Percentiles rank a stretch among this genome's conserved stretches.
phyloP scores from a whole-genome alignment of 1,140 invertebrate species.

The Drosophila albomicans region DNA sequence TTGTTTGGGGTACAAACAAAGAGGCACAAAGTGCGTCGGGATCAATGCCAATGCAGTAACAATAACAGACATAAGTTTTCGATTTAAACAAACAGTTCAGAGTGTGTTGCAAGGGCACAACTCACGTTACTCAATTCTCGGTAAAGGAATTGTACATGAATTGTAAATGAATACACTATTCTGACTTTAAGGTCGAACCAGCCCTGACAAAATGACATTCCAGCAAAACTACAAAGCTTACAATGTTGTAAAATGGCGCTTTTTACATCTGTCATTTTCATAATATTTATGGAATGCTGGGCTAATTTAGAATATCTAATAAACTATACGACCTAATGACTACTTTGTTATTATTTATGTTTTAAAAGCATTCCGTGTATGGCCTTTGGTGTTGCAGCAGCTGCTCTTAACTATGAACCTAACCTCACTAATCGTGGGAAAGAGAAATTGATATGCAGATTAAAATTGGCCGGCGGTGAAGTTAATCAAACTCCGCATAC shows the following conservation, averaged over 20 bases:
- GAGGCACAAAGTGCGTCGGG: constrained; percentile 26
- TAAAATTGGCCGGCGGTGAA: constrained; percentile 15
- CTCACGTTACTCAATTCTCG: background rate
- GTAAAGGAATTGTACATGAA: constrained; percentile 1
- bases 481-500: constrained; percentile 46
- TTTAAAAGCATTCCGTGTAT: background rate
- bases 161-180: background rate
- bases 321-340: constrained; percentile 1
- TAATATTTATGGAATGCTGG: background rate
- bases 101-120: constrained; percentile 5
- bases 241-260: constrained; percentile 1
- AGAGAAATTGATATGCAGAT: constrained; percentile 54
- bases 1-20: constrained; percentile 62
- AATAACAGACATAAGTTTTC: constrained; percentile 29
- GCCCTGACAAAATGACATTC: background rate
- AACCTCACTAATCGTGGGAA: constrained; percentile 40
- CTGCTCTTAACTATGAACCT: background rate
- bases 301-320: background rate
- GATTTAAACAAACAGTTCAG: constrained; percentile 15
- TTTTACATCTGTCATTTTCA: background rate
- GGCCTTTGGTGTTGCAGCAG: background rate
- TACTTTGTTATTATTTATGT: background rate
- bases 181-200: constrained; percentile 19
- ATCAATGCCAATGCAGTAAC: constrained; percentile 27
- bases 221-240: background rate